Evolutionary conservation across 35 echinoderm and acorn worm species (phyloP).

Genomic region (Apostichopus parvimensis): DNA sequence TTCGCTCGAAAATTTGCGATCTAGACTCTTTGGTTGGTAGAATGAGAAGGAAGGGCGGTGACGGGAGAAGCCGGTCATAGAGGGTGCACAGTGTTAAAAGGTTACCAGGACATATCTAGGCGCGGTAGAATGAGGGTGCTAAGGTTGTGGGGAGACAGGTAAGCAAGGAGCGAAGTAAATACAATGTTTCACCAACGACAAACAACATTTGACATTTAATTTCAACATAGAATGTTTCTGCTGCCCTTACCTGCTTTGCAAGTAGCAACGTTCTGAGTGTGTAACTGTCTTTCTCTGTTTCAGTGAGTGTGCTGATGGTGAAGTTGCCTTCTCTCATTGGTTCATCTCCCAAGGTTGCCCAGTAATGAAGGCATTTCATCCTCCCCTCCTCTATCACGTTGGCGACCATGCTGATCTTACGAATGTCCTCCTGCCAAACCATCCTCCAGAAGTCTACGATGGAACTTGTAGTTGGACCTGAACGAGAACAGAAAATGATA

Average conservation of each 20-base stretch:
- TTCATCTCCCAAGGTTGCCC: conserved; percentile 28
- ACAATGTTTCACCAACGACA: too few species aligned
- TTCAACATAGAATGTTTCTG: too few species aligned
- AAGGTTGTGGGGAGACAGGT: too few species aligned
- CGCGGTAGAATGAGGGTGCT: too few species aligned
- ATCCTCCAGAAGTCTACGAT: conserved; percentile 43
- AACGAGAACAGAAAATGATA: background rate
- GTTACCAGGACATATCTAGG: too few species aligned
- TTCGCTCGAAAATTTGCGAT: too few species aligned
- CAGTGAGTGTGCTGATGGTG: conserved; percentile 17
- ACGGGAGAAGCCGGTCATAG: too few species aligned
- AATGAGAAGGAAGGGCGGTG: too few species aligned
- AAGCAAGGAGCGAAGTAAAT: too few species aligned
- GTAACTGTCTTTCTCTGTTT: conserved; percentile 29
- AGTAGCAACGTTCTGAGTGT: background rate
- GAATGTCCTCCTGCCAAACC: conserved; percentile 34
- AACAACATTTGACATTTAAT: too few species aligned
- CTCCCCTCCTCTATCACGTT: conserved; percentile 28
- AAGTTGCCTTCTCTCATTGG: conserved; percentile 17
- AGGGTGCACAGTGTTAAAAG: too few species aligned
- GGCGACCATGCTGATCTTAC: conserved; percentile 16
- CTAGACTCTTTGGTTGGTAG: too few species aligned
- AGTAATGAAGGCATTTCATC: conserved; percentile 50
- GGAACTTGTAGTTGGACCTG: conserved; percentile 33
- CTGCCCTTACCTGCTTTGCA: background rate